These are phyloP conservation scores for Miniopterus natalensis DNA, from an alignment of 2,113 vertebrate genomes.

Conservation along the genomic window DNA sequence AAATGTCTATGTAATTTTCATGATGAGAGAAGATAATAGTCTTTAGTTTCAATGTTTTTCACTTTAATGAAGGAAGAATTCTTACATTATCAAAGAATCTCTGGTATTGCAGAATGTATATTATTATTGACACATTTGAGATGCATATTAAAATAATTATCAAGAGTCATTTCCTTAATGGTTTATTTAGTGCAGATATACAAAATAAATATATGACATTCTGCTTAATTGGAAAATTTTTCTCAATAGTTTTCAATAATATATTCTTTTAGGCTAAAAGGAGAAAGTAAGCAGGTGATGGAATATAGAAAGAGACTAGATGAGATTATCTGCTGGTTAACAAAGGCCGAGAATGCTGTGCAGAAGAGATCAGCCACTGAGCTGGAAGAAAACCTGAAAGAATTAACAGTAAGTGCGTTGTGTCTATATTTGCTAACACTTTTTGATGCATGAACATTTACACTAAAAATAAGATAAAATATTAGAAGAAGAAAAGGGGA, in stretches of 20 bases:
- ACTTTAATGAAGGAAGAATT: conserved; percentile 36
- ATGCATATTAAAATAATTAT: background rate
- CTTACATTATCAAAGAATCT: background rate
- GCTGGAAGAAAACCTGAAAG: conserved; percentile 89
- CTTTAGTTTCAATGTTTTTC: background rate
- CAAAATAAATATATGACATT: background rate
- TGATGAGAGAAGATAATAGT: background rate
- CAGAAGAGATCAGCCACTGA: conserved; percentile 85
- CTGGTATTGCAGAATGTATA: background rate
- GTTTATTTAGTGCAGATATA: background rate
- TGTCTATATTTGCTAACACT: background rate
- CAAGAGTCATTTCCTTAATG: background rate
- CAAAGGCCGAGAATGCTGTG: conserved; percentile 89
- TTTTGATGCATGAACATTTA: background rate
- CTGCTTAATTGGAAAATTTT: background rate
- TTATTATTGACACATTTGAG: background rate
- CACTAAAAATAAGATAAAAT: background rate
- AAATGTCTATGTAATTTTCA: background rate
- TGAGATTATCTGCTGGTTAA: conserved; percentile 91
- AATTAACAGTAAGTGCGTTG: conserved; percentile 90
- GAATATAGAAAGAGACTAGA: conserved; percentile 90
- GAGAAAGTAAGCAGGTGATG: conserved; percentile 88
- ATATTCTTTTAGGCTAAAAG: conserved; percentile 89
- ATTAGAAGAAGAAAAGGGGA: background rate
- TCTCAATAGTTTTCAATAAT: conserved; percentile 37